phyloP scores from a whole-genome alignment of 2,113 vertebrate genomes.

The Coregonus clupeaformis region DNA sequence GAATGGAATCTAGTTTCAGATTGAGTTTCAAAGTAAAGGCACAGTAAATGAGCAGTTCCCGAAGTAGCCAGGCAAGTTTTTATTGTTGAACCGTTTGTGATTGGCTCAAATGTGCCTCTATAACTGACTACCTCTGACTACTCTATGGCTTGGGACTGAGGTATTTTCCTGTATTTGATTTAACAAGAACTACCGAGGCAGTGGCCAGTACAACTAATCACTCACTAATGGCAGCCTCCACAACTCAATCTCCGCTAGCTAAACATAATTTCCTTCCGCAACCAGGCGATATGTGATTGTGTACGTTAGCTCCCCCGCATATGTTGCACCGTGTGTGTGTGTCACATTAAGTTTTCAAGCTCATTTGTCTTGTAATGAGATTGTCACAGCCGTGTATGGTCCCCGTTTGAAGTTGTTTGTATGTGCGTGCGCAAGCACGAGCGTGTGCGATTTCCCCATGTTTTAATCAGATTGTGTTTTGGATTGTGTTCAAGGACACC shows the following conservation, averaged over 20 bases:
- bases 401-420: background rate
- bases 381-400: background rate
- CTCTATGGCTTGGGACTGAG: background rate
- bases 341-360: background rate
- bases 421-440: conserved; percentile 27
- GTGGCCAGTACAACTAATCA: background rate
- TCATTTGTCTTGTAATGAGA: background rate
- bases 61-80: background rate
- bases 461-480: background rate
- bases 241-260: background rate
- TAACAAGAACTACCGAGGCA: background rate
- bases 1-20: no score
- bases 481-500: conserved; percentile 69
- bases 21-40: no score
- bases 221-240: background rate
- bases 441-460: conserved; percentile 24
- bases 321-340: background rate
- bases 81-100: background rate
- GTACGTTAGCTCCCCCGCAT: background rate
- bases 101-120: background rate
- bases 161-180: background rate
- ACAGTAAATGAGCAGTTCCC: no score
- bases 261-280: background rate
- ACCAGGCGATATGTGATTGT: background rate
- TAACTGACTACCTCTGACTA: background rate